Evolutionary conservation across 2,888 invertebrate genomes (phyloP).

Genomic region (Heliothis peltigera): DNA sequence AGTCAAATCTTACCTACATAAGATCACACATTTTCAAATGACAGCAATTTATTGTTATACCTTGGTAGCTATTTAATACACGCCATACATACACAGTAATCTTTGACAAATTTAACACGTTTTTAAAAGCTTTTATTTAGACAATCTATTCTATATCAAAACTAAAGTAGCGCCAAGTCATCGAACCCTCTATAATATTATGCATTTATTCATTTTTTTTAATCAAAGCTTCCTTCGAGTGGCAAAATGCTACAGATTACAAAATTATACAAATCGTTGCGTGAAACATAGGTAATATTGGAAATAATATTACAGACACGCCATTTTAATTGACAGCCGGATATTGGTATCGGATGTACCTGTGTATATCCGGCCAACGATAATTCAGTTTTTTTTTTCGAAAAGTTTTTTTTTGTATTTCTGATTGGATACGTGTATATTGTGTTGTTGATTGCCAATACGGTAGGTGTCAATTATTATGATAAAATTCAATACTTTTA

Average conservation of each 20-base stretch:
- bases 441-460: too few relatives aligned
- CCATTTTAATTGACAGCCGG: constrained; percentile 10
- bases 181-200: constrained; percentile 37
- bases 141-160: constrained; percentile 20
- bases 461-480: too few relatives aligned
- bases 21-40: too few relatives aligned
- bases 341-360: constrained; percentile 33
- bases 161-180: constrained; percentile 25
- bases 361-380: constrained; percentile 36
- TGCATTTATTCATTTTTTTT: neutral
- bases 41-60: too few relatives aligned
- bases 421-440: too few relatives aligned
- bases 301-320: constrained; percentile 21
- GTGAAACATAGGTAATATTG: constrained; percentile 21
- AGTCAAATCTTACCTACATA: too few relatives aligned
- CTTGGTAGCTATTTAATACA: too few relatives aligned
- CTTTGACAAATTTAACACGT: neutral
- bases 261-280: constrained; percentile 38
- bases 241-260: constrained; percentile 5
- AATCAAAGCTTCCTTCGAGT: constrained; percentile 3
- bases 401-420: neutral
- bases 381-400: constrained; percentile 3
- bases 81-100: too few relatives aligned
- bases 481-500: too few relatives aligned
- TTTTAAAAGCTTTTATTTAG: too few relatives aligned